Conservation (phyloP, 2,888 invertebrate species). For the Tipula confusa region DNA sequence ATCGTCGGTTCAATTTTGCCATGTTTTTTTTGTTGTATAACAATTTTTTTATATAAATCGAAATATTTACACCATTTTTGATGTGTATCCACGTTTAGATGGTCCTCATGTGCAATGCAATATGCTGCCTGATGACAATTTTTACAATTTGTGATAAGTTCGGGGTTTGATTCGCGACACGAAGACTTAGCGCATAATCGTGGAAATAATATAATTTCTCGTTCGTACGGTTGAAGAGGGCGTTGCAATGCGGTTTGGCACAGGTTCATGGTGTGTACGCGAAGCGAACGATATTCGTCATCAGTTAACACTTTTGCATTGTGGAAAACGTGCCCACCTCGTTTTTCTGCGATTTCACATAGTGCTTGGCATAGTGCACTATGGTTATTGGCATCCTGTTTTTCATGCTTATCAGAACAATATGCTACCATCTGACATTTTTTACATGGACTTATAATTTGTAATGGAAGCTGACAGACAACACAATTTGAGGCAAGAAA, state of each 20-base stretch:
- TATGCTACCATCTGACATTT: constrained; percentile 61
- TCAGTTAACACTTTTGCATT: constrained; percentile 52
- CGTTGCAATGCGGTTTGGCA: constrained; percentile 58
- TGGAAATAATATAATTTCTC: constrained; percentile 65
- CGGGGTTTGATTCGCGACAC: constrained; percentile 56
- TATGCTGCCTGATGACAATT: constrained; percentile 60
- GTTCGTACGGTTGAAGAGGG: constrained; percentile 60
- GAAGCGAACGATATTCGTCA: constrained; percentile 59
- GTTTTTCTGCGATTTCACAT: constrained; percentile 54
- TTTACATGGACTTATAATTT: constrained; percentile 43
- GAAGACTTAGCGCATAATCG: constrained; percentile 55
- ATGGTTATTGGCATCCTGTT: constrained; percentile 56
- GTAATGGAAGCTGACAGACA: constrained; percentile 40
- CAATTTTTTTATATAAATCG: constrained; percentile 57
- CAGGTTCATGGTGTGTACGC: constrained; percentile 59
- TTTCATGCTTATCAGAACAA: constrained; percentile 59
- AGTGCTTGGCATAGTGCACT: constrained; percentile 59
- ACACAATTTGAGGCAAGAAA: constrained; percentile 58
- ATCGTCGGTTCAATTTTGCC: constrained; percentile 58
- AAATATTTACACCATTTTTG: constrained; percentile 61
- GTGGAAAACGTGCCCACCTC: constrained; percentile 56
- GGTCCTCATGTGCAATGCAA: constrained; percentile 53
- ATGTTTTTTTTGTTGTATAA: constrained; percentile 56
- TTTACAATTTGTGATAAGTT: constrained; percentile 53
- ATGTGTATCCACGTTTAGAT: constrained; percentile 52